These are phyloP conservation scores for Pangasius mekongensis DNA, from an alignment of 2,797 vertebrate genomes.

Conservation along the genomic window DNA sequence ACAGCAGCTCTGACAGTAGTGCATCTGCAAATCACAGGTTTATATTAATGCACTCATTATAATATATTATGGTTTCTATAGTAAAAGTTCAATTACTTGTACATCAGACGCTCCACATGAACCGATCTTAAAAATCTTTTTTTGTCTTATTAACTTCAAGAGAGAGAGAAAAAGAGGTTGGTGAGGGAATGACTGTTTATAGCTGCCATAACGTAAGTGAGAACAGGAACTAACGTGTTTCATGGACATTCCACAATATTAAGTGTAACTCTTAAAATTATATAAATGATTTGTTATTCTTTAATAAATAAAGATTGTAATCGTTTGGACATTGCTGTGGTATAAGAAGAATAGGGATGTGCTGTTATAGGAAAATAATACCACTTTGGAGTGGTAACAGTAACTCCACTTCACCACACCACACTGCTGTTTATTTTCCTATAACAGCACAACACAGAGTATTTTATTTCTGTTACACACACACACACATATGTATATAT, in stretches of 20 bases:
- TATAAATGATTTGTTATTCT: not conserved
- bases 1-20: not conserved
- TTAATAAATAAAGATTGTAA: not conserved
- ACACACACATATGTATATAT: too few species aligned
- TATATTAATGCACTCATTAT: not conserved
- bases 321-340: not conserved
- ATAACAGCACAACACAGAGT: too few species aligned
- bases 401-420: not conserved
- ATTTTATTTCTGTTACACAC: too few species aligned
- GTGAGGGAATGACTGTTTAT: not conserved
- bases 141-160: not conserved
- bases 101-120: not conserved
- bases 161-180: not conserved
- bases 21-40: not conserved
- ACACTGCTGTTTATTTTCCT: not conserved
- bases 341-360: too few species aligned
- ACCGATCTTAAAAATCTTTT: not conserved
- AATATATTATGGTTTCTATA: not conserved
- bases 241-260: not conserved
- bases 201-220: not conserved
- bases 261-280: not conserved
- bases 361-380: too few species aligned
- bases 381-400: not conserved
- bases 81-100: not conserved
- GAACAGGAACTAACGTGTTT: not conserved